Base-by-base conservation (phyloP, 2,888 invertebrate genomes). In the Tolmerus cingulatus region DNA sequence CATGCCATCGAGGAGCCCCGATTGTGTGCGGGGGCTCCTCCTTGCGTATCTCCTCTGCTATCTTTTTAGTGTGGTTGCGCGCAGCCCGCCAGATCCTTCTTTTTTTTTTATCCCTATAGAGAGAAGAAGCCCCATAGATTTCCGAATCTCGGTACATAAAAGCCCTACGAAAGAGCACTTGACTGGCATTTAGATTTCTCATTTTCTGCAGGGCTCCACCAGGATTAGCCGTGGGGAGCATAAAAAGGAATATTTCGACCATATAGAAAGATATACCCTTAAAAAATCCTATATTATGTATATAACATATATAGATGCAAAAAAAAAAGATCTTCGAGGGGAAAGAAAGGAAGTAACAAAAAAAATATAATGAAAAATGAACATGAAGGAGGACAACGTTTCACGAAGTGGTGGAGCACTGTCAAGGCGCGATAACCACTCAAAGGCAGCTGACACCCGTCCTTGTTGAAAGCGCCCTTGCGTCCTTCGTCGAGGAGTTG, bases 101-200 rank as follows among this genome's bases (percentile, higher is more conserved):
- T 46, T 46, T 14, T 46, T 46, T 46, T 14, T 34, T 34, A 34
- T 34, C 43, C 3, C 30, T n/a, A 78, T 37, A 12, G 46, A 51
- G 46, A 55, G 55, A 19, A 23, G 23, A 23, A 66, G 19, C 12
- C 30, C 51, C 27, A 81, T 81, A 51, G 55, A 55, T 14, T 51
- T 81, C 34, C 55, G 27, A 51, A 81, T 55, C 27, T 81, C 55
- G 51, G 81, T 81, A 81, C 34, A 81, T 81, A 81, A 81, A 46
- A 51, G 23, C 51, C 79, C 30, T 55, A 23, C 81, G 78, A 81
- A 51, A n/a, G 81, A 51, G 34, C 55, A 81, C 55, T 81, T 81
- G 55, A 55, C 51, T 81, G 55, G 81, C 55, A 81, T 43, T 81
- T 55, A 81, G 51, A 34, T 81, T 81, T 55, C 81, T 81, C 51